Evolutionary conservation across 2,888 invertebrate genomes (phyloP).

Genomic region (Margaritifera margaritifera): DNA sequence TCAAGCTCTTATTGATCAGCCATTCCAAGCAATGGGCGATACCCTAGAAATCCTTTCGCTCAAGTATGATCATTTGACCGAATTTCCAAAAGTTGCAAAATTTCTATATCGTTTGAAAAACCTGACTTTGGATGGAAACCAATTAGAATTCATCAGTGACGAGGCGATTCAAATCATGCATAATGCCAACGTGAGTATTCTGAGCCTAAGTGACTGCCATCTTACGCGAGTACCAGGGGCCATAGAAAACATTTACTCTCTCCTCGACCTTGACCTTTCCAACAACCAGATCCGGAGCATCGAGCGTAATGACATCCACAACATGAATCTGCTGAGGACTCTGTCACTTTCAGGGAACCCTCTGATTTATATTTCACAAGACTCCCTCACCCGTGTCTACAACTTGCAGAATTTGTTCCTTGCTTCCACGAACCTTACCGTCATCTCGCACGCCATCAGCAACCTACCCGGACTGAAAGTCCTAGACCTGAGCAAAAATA

Average conservation of each 20-base stretch:
- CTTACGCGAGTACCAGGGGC: slow-evolving; percentile 46
- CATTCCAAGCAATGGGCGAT: slow-evolving; percentile 25
- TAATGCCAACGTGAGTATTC: slow-evolving; percentile 29
- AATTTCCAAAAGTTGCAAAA: slow-evolving; percentile 38
- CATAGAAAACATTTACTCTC: slow-evolving; percentile 30
- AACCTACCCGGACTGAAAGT: slow-evolving; percentile 19
- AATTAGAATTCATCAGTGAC: slow-evolving; percentile 46
- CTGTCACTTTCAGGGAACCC: slow-evolving; percentile 38
- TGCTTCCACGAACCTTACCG: slow-evolving; percentile 28
- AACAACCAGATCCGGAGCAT: slow-evolving; percentile 43
- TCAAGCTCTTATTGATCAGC: slow-evolving; percentile 30
- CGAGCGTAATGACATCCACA: slow-evolving; percentile 40
- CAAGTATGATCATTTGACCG: slow-evolving; percentile 37
- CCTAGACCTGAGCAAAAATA: slow-evolving; percentile 24
- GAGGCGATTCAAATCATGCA: slow-evolving; percentile 35
- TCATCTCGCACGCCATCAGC: slow-evolving; percentile 31
- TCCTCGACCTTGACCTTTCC: slow-evolving; percentile 35
- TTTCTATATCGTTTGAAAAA: slow-evolving; percentile 22
- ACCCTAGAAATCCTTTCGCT: slow-evolving; percentile 38
- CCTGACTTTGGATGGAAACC: slow-evolving; percentile 38
- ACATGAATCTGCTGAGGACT: slow-evolving; percentile 19
- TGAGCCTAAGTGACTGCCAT: slow-evolving; percentile 40
- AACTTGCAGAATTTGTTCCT: slow-evolving; percentile 25
- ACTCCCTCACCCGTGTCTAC: slow-evolving; percentile 31
- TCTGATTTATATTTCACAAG: slow-evolving; percentile 41